A percentile compares a stretch with the other conserved stretches of the same genome.
Evolutionary conservation across 2,113 vertebrate genomes (phyloP).

Genomic region (Myiozetetes cayanensis): DNA sequence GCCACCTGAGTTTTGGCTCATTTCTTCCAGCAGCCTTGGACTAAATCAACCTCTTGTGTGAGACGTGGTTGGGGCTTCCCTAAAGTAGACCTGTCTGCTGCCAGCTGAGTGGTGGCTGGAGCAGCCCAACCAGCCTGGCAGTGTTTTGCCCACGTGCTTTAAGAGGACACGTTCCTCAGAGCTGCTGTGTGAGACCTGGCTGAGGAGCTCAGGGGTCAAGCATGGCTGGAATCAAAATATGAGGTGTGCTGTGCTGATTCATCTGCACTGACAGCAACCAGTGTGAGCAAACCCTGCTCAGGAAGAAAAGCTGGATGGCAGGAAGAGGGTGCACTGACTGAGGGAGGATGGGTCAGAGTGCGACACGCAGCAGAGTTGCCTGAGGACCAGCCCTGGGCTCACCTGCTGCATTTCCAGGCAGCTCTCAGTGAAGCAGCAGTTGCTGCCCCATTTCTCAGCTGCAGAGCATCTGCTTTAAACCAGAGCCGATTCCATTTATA

Average conservation of each 20-base stretch:
- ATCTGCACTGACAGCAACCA: not conserved
- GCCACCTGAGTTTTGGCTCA: not conserved
- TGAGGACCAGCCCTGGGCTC: not conserved
- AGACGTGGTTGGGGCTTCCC: accelerated
- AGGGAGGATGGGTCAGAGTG: not conserved
- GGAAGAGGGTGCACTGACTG: not conserved
- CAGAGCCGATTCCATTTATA: not conserved
- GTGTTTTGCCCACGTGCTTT: not conserved
- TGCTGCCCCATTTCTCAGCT: not conserved
- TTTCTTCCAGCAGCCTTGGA: not conserved
- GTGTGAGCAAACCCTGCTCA: not conserved
- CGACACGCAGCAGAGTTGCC: not conserved
- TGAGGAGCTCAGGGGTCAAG: not conserved
- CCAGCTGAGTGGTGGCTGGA: not conserved
- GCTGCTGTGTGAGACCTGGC: not conserved
- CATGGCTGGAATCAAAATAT: not conserved
- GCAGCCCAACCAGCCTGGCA: not conserved
- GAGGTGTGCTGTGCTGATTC: not conserved
- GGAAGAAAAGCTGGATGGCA: not conserved
- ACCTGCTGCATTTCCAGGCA: not conserved
- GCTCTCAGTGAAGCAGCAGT: not conserved
- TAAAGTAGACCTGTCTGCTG: not conserved
- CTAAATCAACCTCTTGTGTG: not conserved
- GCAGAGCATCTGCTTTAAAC: not conserved
- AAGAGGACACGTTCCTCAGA: not conserved